Conservation (phyloP, 2,797 vertebrate genomes). For the Sternotherus odoratus region DNA sequence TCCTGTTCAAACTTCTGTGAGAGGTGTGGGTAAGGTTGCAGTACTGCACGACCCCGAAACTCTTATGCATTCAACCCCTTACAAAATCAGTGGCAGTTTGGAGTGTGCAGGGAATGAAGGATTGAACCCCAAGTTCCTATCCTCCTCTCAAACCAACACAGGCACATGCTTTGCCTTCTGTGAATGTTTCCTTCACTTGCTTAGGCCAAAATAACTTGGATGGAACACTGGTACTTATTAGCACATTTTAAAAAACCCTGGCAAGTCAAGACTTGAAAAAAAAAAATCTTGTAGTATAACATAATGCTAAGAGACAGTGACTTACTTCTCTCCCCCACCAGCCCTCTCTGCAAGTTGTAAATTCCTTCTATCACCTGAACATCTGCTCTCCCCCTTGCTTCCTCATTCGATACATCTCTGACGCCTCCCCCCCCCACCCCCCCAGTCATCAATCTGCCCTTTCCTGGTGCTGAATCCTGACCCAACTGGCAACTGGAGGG, state of each 20-base stretch:
- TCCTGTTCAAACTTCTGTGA: constrained; percentile 32
- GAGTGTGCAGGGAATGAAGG: background rate
- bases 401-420: background rate
- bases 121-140: background rate
- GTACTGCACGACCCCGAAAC: background rate
- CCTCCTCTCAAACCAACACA: background rate
- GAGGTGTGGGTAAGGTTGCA: constrained; percentile 12
- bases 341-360: background rate
- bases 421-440: too few relatives aligned
- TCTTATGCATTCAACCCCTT: background rate
- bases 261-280: background rate
- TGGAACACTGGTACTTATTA: background rate
- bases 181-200: background rate
- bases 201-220: background rate
- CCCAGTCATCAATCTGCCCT: background rate
- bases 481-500: background rate
- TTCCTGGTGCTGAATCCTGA: background rate
- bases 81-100: constrained; percentile 6
- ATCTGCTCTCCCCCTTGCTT: background rate
- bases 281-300: background rate
- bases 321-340: background rate
- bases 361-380: background rate
- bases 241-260: background rate
- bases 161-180: background rate
- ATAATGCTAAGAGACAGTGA: background rate